These are phyloP conservation scores for Calypte anna DNA, from an alignment of 2,113 vertebrate species.

Conservation along the genomic window DNA sequence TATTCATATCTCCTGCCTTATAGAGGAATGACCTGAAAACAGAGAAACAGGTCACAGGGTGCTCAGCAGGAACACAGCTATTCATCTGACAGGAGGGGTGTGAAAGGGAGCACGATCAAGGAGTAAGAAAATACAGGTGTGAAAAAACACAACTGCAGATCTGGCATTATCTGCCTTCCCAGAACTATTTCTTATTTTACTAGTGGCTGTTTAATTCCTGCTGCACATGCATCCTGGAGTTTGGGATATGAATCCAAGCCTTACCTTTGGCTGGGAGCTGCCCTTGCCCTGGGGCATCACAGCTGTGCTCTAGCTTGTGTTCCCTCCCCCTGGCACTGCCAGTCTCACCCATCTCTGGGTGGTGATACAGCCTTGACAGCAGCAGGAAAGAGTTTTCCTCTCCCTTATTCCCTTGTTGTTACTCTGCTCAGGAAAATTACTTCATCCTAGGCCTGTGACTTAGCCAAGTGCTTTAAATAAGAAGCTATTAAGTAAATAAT, in stretches of 20 bases:
- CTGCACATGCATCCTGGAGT: neutral
- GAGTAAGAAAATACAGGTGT: neutral
- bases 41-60: neutral
- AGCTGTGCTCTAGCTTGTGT: neutral
- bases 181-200: neutral
- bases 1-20: neutral
- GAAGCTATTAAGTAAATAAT: slow-evolving; percentile 15
- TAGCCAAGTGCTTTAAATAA: neutral
- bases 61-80: neutral
- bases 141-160: neutral
- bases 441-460: neutral
- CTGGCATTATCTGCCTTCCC: neutral
- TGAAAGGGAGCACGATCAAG: fast-evolving
- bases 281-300: neutral
- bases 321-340: fast-evolving
- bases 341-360: neutral
- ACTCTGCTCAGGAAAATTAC: neutral
- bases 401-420: neutral
- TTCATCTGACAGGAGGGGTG: neutral
- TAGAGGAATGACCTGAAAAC: neutral
- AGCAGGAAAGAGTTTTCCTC: neutral
- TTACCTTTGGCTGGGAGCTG: neutral
- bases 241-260: neutral
- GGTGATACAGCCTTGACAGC: neutral
- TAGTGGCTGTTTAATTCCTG: neutral